Evolutionary conservation across 1,140 invertebrate species (phyloP).

Genomic region (Trichonephila inaurata): DNA sequence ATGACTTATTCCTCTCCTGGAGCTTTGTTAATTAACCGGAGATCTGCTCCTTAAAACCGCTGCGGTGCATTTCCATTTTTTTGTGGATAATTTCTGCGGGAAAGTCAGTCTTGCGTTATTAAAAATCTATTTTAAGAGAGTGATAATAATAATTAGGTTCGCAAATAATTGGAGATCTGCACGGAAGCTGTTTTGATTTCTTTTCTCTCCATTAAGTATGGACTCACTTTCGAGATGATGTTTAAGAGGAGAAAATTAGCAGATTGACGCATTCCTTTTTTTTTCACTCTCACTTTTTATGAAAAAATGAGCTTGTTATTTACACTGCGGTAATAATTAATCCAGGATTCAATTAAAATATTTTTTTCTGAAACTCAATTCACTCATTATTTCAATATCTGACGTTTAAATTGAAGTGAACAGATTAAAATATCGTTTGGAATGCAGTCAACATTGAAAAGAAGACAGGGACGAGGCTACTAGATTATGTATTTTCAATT

Average conservation of each 20-base stretch:
- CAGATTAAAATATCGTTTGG: too few species aligned
- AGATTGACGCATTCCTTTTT: neutral
- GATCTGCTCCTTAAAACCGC: neutral
- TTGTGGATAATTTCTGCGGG: neutral
- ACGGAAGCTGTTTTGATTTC: neutral
- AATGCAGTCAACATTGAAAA: too few species aligned
- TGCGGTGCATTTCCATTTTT: neutral
- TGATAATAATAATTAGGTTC: slow-evolving; percentile 10
- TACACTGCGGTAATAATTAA: too few species aligned
- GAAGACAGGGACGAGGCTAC: too few species aligned
- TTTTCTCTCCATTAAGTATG: neutral
- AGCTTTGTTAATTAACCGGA: slow-evolving; percentile 10
- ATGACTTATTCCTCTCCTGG: neutral
- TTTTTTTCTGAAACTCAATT: too few species aligned
- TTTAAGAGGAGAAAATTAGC: neutral
- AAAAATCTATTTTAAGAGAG: slow-evolving; percentile 18
- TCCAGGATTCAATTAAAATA: too few species aligned
- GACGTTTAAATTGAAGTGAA: too few species aligned
- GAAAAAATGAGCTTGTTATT: too few species aligned
- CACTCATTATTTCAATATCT: too few species aligned
- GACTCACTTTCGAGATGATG: neutral
- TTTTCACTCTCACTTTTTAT: neutral
- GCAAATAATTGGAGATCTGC: neutral
- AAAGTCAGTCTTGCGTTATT: slow-evolving; percentile 31
- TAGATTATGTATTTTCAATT: too few species aligned